Conservation (phyloP, 2,797 vertebrate genomes). For the Scomberomorus guttatus region DNA sequence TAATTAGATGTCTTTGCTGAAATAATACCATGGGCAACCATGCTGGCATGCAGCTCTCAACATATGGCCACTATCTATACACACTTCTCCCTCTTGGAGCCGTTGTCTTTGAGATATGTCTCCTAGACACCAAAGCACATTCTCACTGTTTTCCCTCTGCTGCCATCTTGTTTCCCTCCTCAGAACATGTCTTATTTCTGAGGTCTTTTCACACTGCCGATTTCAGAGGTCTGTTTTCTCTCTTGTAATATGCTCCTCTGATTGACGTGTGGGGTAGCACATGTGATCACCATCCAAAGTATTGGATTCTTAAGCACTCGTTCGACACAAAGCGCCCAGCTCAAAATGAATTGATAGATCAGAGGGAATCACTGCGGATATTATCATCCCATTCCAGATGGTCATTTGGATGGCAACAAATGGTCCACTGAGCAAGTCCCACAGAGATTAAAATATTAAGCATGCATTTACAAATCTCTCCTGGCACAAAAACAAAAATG, state of each 20-base stretch:
- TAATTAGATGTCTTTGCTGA: constrained; percentile 82
- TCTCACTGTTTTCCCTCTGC: constrained; percentile 49
- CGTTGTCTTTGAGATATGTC: constrained; percentile 62
- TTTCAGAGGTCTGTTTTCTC: constrained; percentile 57
- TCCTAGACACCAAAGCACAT: constrained; percentile 26
- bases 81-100: constrained; percentile 58
- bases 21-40: constrained; percentile 73
- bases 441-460: constrained; percentile 85
- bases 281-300: constrained; percentile 46
- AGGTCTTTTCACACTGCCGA: constrained; percentile 68
- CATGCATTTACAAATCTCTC: constrained; percentile 85
- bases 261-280: constrained; percentile 28
- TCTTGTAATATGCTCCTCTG: constrained; percentile 52
- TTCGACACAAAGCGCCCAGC: constrained; percentile 49
- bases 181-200: constrained; percentile 61
- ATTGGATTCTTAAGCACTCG: constrained; percentile 46
- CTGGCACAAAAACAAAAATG: constrained; percentile 84
- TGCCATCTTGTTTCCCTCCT: constrained; percentile 66
- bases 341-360: constrained; percentile 80
- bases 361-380: constrained; percentile 70
- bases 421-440: constrained; percentile 80
- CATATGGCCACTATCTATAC: constrained; percentile 79
- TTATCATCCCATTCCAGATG: constrained; percentile 86
- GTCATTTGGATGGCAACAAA: constrained; percentile 84
- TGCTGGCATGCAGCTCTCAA: constrained; percentile 66